phyloP scores from a whole-genome alignment of 1,140 invertebrate genomes.

The Eueides isabella region DNA sequence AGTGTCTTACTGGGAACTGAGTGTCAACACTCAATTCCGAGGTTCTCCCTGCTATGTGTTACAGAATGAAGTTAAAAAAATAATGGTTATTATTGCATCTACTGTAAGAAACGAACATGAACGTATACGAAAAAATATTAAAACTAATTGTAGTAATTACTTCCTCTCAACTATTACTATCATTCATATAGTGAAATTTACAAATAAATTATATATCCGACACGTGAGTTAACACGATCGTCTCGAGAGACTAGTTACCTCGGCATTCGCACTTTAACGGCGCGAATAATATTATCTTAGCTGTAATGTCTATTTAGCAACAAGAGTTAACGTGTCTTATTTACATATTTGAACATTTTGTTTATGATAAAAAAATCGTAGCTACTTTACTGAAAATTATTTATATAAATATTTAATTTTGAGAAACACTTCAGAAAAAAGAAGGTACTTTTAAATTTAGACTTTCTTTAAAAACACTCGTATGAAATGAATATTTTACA shows the following conservation, averaged over 20 bases:
- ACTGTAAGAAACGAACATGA: too few relatives aligned
- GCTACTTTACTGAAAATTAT: background rate
- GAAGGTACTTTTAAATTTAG: background rate
- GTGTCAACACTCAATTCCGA: too few relatives aligned
- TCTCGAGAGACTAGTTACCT: slow-evolving; percentile 21
- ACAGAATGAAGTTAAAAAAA: too few relatives aligned
- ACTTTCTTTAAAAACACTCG: background rate
- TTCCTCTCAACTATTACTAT: background rate
- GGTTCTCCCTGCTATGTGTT: too few relatives aligned
- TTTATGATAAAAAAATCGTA: background rate
- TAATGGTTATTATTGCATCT: too few relatives aligned
- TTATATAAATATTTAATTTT: too few relatives aligned
- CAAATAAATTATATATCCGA: background rate
- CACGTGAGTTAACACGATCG: slow-evolving; percentile 19
- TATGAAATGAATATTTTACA: background rate
- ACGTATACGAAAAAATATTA: too few relatives aligned
- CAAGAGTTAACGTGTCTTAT: background rate
- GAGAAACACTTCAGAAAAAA: background rate
- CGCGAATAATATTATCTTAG: slow-evolving; percentile 3
- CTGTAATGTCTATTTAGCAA: slow-evolving; percentile 13
- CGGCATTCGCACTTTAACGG: background rate
- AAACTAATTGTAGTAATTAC: too few relatives aligned
- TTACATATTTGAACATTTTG: slow-evolving; percentile 1
- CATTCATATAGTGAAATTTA: background rate
- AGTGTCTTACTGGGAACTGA: too few relatives aligned